Base-by-base conservation (phyloP, 2,888 invertebrate genomes). In the Ischnus inquisitorius region DNA sequence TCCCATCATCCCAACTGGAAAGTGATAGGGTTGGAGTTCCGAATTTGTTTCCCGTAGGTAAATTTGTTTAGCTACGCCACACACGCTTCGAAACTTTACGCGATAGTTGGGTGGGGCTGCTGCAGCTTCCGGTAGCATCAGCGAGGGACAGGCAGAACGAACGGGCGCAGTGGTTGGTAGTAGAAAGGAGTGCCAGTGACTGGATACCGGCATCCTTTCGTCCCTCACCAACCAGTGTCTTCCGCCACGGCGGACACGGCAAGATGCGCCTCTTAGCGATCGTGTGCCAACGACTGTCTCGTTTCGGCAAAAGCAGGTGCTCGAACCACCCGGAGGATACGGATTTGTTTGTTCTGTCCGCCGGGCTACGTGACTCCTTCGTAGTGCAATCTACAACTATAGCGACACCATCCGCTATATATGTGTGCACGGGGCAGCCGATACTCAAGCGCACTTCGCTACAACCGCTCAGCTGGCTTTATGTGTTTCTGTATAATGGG, bases 51-150 rank as follows among this genome's bases (percentile, higher is more conserved):
- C 51, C 41, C 51, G 22, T 54, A 62, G 28, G 62, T 19, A 62
- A 80, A 80, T 39, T 75, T 64, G 68, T 68, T 75, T 80, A 54
- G 67, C 68, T 75, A 67, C 43, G 28, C 68, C 62, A 51, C 69
- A 69, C 51, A 54, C 68, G 62, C 51, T 69, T 12, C 14, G 75
- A 68, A 74, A 39, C 62, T 75, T 48, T 62, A 28, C 48, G 51
- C 19, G 62, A 67, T 60, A 68, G 57, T 28, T 46, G 68, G 28
- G 68, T 68, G 28, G 68, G 65, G 14, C 12, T 22, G 5, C 43
- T 43, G 22, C 65, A 60, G 57, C n/a, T 28, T 25, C 25, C 22
- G 25, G 14, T 60, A 60, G 28, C 57, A 60, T 60, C 54, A 54
- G 22, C 54, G 54, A 54, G 54, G 54, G 19, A 22, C 54, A 54